These are phyloP conservation scores for Agrotis ipsilon DNA, from an alignment of 2,888 invertebrate genomes.

Conservation along the genomic window DNA sequence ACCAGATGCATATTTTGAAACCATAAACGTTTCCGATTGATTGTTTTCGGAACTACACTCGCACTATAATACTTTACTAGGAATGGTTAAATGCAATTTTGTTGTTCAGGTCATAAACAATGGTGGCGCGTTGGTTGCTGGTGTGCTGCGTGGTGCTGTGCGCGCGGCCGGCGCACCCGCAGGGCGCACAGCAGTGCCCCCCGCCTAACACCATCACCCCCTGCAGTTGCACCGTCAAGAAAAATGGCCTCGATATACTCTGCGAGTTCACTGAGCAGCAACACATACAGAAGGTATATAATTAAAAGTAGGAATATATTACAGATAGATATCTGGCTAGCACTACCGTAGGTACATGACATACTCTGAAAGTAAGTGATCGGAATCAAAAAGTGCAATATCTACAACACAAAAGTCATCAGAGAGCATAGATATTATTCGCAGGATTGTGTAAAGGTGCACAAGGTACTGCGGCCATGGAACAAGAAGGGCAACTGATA, in stretches of 20 bases:
- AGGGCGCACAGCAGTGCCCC: slow-evolving; percentile 94
- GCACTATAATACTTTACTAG: no score
- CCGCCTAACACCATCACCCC: slow-evolving; percentile 94
- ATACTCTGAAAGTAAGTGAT: slow-evolving; percentile 94
- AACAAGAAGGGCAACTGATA: no score
- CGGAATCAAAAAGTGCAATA: background rate
- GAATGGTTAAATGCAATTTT: background rate
- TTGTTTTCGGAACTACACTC: no score
- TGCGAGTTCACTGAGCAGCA: slow-evolving; percentile 96
- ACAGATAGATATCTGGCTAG: slow-evolving; percentile 94
- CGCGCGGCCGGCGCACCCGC: slow-evolving; percentile 87
- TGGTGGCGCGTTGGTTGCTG: slow-evolving; percentile 89
- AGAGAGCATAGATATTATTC: no score
- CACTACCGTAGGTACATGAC: slow-evolving; percentile 92
- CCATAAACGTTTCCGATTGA: background rate
- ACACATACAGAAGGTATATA: slow-evolving; percentile 92
- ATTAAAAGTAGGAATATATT: background rate
- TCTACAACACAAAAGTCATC: background rate
- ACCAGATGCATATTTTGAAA: background rate
- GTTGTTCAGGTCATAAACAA: slow-evolving; percentile 80
- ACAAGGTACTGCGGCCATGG: no score
- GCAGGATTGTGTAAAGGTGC: no score
- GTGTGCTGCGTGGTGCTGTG: slow-evolving; percentile 90
- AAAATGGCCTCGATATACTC: slow-evolving; percentile 96
- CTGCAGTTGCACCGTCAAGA: slow-evolving; percentile 96